Evolutionary conservation across 2,797 vertebrate species (phyloP), one percentile per base, ranked within the genome.

Genomic region (Parauchenoglanis ngamensis): DNA sequence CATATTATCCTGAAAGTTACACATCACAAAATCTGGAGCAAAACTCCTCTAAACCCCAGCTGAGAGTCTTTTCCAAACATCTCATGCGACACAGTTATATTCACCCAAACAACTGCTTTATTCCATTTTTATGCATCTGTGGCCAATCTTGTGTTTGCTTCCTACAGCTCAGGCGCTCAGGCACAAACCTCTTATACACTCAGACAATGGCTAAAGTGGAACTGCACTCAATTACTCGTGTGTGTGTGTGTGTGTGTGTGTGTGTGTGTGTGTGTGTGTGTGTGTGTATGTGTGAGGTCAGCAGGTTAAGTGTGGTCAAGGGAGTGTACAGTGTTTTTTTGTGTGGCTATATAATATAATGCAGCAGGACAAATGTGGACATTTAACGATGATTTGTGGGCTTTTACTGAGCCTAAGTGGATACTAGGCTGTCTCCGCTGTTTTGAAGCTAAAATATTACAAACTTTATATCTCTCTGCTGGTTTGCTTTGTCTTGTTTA

Each of bases 331-430:
- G 44, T n/a, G 28, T 83, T 35, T 49, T 49, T 83, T 83, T 83
- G 81, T 68, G 49, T 54, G 46, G 81, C 63, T 83, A 54, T 68
- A 83, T 68, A 83, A 70, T 68, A 56, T 83, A 70, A 83, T 40
- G 81, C 25, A 83, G 46, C 13, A 83, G 81, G 81, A 83, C 81
- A 83, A 68, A 83, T 83, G 63, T 68, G 81, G 81, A 83, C 63
- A 83, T 83, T 83, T 83, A 83, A 83, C 68, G 81, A 83, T 83
- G 81, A 83, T 83, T 83, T 83, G 81, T 83, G 46, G 63, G 63
- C 28, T 83, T 83, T 68, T 83, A 83, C 81, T 68, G 63, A 68
- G n/a, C 81, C 81, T 68, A 70, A 68, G 63, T 83, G 81, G 25
- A 83, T 68, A 83, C 44, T 68, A 52, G 61, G n/a, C 81, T 54